Evolutionary conservation across 2,888 invertebrate genomes (phyloP), one percentile per base, ranked within the genome.

Genomic region (Hecatera dysodea): DNA sequence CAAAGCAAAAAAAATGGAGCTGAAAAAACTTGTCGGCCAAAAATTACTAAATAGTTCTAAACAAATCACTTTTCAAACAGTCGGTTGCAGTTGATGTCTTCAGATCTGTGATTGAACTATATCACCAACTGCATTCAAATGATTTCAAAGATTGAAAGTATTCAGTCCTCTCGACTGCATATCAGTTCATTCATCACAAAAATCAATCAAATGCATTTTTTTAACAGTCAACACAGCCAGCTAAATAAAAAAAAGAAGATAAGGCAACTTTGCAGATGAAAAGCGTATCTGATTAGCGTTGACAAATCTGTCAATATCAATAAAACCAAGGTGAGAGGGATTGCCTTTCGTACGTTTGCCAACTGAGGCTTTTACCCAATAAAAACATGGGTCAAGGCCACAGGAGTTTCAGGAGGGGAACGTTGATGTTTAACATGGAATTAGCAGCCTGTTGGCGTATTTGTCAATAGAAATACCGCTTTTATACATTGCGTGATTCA

Each of bases 241-340:
- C n/a, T n/a, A 0, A 48, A 7, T 17, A 11, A 36, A 74, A 22
- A 22, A n/a, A n/a, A n/a, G n/a, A n/a, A n/a, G n/a, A n/a, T n/a
- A n/a, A n/a, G 15, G 2, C 22, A 24, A 19, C 11, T 22, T 19
- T 24, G 42, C 12, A 42, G 42, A 75, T 75, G 42, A 56, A 74
- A 66, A 75, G 48, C 48, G 33, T 36, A n/a, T 33, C 46, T 75
- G 46, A 72, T 74, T 74, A 66, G 48, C 22, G 42, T 56, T 42
- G 55, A 56, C 55, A 72, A 55, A 65, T 36, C 39, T 72, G 72
- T 56, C 72, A 72, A 65, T 75, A 72, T 36, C 33, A 74, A 75
- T 72, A 74, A 4, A 65, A 22, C 22, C 19, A 19, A 33, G 46
- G 24, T 22, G 46, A 56, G 39, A 33, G 65, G 74, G 12, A 73